Base-by-base conservation (phyloP, 2,888 invertebrate species). In the Orgyia antiqua region DNA sequence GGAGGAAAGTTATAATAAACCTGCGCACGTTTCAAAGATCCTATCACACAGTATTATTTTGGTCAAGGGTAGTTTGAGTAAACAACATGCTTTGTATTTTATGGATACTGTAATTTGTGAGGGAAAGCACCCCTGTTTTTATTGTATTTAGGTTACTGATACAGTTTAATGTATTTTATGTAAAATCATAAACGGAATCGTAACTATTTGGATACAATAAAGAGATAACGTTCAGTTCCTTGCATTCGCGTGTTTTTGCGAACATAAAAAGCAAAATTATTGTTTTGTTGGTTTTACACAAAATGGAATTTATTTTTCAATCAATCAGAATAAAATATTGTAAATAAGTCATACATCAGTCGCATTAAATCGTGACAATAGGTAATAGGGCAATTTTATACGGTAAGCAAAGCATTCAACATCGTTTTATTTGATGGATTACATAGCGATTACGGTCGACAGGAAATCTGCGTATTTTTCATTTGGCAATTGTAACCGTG, bases 401-500 rank as follows among this genome's bases (percentile, higher is more conserved):
- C 52, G 32, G 58, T 53, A 61, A 63, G 56, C 61, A 66, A 66
- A 65, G 58, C 64, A 61, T 60, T 65, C 60, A 51, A 49, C 63
- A 61, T 66, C 68, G 70, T 76, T 74, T 64, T 61, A 51, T 62
- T 71, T 84, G 82, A 84, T 83, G 79, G 78, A 86, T 86, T 77
- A 83, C 72, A 68, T 48, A 47, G 62, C 75, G 76, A 79, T 82
- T 83, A 82, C 66, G 51, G 61, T 33, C 64, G 67, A 71, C 82
- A 75, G 82, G 76, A 82, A 80, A 79, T 77, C 76, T 71, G 69
- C 78, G 73, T 75, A 75, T 83, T 80, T 83, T 83, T 82, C 77
- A 80, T 83, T 80, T 72, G 78, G 74, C 82, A 80, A 80, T 79
- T 73, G 80, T 74, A 70, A 67, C 68, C 57, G 31, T 36, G 27